Evolutionary conservation across 2,797 vertebrate genomes (phyloP), one percentile per base, ranked within the genome.

Genomic region (Threskiornis aethiopicus): DNA sequence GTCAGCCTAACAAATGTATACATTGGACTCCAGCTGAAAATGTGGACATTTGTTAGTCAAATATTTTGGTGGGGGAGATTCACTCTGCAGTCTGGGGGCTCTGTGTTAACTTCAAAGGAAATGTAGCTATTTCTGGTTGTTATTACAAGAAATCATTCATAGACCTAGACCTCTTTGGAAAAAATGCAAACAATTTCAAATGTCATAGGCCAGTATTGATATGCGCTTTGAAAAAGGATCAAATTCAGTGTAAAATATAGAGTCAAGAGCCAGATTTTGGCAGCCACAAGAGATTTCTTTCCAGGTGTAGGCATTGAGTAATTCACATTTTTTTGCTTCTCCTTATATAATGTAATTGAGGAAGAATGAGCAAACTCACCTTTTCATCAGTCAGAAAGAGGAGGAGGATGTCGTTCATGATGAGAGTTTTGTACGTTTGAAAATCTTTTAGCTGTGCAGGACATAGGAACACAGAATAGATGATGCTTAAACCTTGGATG

Each of bases 31-130:
- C 37, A 66, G 42, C 14, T 85, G 62, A 83, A 93, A 94, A 84
- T 19, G 8, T 39, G 29, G 80, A 54, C 12, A 3, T 47, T 35
- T 71, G 47, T 71, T 86, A 76, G 69, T 81, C 65, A 84, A 89
- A 84, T 55, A 72, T 86, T 89, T 87, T 59, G n/a, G 21, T 58
- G 51, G 4, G 37, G 17, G 6, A 81, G 59, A 76, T 76, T 84
- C 64, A 87, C 41, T 70, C 25, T 75, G 55, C 24, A 72, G 41
- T 79, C 54, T 73, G 21, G 15, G 41, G 2, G 3, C 22, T 90
- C 61, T 86, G 33, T n/a, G 10, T 62, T 82, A 84, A 76, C 72
- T 95, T 95, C 69, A 94, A 79, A 95, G 49, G 83, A 89, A 93
- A 82, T 33, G 44, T 33, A 90, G 47, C 66, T 96, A 77, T 94